These are phyloP conservation scores for Apogon talboti DNA, from an alignment of 2,797 vertebrate genomes.

Conservation along the genomic window DNA sequence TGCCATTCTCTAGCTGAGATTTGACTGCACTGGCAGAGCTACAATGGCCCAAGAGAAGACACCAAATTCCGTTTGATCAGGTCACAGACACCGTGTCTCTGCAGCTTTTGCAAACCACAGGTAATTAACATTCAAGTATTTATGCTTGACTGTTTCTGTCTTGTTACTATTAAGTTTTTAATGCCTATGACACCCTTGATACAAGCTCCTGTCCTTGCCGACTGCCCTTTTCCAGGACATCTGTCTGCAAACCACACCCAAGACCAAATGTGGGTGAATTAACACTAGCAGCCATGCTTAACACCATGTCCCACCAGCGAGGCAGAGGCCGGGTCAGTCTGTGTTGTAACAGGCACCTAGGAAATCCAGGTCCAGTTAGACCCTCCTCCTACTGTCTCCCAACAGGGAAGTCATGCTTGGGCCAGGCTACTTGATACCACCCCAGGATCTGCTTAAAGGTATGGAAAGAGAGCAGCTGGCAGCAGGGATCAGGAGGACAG, in stretches of 20 bases:
- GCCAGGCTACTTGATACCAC: conserved; percentile 72
- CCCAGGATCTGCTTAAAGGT: conserved; percentile 68
- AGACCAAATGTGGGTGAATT: conserved; percentile 51
- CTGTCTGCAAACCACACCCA: conserved; percentile 34
- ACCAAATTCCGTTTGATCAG: conserved; percentile 24
- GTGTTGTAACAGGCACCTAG: conserved; percentile 50
- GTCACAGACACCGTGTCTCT: conserved; percentile 23
- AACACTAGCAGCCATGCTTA: conserved; percentile 40
- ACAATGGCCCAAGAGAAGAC: conserved; percentile 27
- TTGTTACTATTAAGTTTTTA: neutral
- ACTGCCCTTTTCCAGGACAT: conserved; percentile 19
- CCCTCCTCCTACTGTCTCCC: conserved; percentile 57
- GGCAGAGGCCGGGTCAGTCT: conserved; percentile 40
- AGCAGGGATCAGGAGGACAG: conserved; percentile 70
- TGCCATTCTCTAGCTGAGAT: conserved; percentile 59
- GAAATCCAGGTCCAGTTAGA: conserved; percentile 60
- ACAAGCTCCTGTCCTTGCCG: conserved; percentile 12
- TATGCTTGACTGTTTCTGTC: neutral
- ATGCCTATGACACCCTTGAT: neutral
- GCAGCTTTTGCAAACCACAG: conserved; percentile 10
- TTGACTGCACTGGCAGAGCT: conserved; percentile 42
- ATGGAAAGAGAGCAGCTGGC: conserved; percentile 76
- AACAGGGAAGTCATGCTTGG: conserved; percentile 49
- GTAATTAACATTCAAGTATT: neutral
- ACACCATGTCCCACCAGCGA: conserved; percentile 48